These are phyloP conservation scores for Drosophila limbata DNA, from an alignment of 2,888 invertebrate genomes.

Conservation along the genomic window DNA sequence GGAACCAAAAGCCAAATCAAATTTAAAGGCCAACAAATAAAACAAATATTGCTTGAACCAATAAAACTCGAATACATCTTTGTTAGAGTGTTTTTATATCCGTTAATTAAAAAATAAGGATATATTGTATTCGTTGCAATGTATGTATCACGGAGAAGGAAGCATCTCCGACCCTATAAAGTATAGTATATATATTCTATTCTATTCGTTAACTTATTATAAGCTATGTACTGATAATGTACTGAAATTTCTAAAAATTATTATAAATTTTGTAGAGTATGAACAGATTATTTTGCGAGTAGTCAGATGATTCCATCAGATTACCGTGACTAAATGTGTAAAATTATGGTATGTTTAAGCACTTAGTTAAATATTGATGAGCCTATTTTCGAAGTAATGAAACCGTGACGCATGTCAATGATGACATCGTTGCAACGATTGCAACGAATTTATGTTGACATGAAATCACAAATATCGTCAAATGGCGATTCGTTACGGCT, in stretches of 20 bases:
- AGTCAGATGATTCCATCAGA: background rate
- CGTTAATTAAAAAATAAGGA: too few species aligned
- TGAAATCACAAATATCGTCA: slow-evolving; percentile 9
- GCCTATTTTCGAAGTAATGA: slow-evolving; percentile 51
- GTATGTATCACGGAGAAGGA: too few species aligned
- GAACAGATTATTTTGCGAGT: background rate
- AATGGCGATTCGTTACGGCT: slow-evolving; percentile 3
- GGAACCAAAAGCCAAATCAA: background rate
- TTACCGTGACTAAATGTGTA: slow-evolving; percentile 12
- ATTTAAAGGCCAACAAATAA: too few species aligned
- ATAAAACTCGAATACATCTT: too few species aligned
- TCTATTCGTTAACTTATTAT: too few species aligned
- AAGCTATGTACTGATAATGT: too few species aligned
- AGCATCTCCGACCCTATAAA: too few species aligned
- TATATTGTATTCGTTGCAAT: too few species aligned
- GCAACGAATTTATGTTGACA: slow-evolving; percentile 3
- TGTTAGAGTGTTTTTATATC: too few species aligned
- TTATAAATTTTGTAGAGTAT: background rate
- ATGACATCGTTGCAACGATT: slow-evolving; percentile 26
- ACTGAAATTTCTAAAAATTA: background rate
- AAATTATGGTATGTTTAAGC: slow-evolving; percentile 4
- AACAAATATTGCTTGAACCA: too few species aligned
- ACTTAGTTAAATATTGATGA: slow-evolving; percentile 31
- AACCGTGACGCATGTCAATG: slow-evolving; percentile 59
- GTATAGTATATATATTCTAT: too few species aligned